phyloP scores from a whole-genome alignment of 2,888 invertebrate species.

The Dendrolimus pini region DNA sequence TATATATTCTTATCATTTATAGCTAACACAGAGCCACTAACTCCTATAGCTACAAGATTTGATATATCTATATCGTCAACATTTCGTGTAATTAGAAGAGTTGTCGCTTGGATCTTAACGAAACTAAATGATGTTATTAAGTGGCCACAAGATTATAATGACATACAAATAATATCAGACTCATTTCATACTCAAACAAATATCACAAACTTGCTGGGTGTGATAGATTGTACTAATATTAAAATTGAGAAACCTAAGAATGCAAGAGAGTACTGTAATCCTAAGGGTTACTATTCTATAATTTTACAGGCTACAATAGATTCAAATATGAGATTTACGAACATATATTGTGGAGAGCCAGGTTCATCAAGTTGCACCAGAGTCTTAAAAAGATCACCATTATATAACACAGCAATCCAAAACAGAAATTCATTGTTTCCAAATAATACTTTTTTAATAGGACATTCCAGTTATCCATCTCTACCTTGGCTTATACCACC shows the following conservation, averaged over 20 bases:
- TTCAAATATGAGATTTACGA: slow-evolving; percentile 44
- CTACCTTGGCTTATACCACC: slow-evolving; percentile 49
- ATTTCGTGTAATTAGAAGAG: slow-evolving; percentile 48
- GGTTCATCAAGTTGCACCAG: slow-evolving; percentile 44
- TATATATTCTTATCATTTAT: slow-evolving; percentile 52
- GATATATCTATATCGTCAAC: slow-evolving; percentile 55
- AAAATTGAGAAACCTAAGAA: slow-evolving; percentile 53
- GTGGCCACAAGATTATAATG: slow-evolving; percentile 42
- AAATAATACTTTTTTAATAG: slow-evolving; percentile 42
- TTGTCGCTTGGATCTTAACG: slow-evolving; percentile 48
- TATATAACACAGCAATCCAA: slow-evolving; percentile 39
- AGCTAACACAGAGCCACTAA: slow-evolving; percentile 44
- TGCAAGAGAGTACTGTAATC: slow-evolving; percentile 43
- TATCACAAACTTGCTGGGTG: slow-evolving; percentile 43
- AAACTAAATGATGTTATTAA: slow-evolving; percentile 45
- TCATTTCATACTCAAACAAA: slow-evolving; percentile 39
- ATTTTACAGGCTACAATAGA: slow-evolving; percentile 48
- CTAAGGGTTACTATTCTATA: slow-evolving; percentile 48
- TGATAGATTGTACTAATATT: slow-evolving; percentile 47
- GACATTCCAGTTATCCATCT: slow-evolving; percentile 47
- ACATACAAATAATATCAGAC: slow-evolving; percentile 34
- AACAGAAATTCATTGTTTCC: slow-evolving; percentile 40
- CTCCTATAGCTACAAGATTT: slow-evolving; percentile 49
- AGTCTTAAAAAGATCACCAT: slow-evolving; percentile 43
- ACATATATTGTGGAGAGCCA: slow-evolving; percentile 53